Evolutionary conservation across 2,888 invertebrate species (phyloP).

Genomic region (Girardia tigrina): DNA sequence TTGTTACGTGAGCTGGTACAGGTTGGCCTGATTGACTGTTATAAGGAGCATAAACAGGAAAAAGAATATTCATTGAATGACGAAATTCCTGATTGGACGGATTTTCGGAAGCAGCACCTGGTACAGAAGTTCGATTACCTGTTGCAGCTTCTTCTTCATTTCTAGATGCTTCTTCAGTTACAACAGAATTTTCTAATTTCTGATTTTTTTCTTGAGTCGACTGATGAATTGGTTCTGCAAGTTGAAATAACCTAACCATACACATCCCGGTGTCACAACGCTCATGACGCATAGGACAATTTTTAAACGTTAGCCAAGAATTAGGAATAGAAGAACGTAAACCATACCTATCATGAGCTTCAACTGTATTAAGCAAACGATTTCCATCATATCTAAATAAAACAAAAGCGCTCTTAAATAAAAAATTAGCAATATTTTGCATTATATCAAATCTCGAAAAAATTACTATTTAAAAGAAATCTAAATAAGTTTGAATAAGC

Average conservation of each 20-base stretch:
- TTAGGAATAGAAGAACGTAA: conserved; percentile 40
- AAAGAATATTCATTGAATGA: not conserved
- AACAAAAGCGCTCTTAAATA: too few species aligned
- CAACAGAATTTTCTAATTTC: not conserved
- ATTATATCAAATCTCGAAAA: too few species aligned
- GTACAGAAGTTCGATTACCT: not conserved
- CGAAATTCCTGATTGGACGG: conserved; percentile 11
- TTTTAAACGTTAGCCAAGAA: conserved; percentile 43
- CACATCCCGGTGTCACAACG: conserved; percentile 48
- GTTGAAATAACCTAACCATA: conserved; percentile 41
- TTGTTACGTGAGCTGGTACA: not conserved
- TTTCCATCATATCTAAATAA: conserved; percentile 46
- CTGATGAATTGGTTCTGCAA: conserved; percentile 24
- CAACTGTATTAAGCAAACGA: conserved; percentile 43
- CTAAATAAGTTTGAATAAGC: too few species aligned
- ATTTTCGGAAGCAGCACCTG: not conserved
- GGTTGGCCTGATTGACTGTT: not conserved
- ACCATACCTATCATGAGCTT: conserved; percentile 42
- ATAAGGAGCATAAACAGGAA: conserved; percentile 1
- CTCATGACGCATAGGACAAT: conserved; percentile 43
- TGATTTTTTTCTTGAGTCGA: not conserved
- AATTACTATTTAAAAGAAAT: too few species aligned
- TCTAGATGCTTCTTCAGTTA: not conserved
- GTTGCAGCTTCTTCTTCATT: not conserved
- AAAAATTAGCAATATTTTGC: too few species aligned